Conservation (phyloP, 2,888 invertebrate species). For the Coremacera marginata region DNA sequence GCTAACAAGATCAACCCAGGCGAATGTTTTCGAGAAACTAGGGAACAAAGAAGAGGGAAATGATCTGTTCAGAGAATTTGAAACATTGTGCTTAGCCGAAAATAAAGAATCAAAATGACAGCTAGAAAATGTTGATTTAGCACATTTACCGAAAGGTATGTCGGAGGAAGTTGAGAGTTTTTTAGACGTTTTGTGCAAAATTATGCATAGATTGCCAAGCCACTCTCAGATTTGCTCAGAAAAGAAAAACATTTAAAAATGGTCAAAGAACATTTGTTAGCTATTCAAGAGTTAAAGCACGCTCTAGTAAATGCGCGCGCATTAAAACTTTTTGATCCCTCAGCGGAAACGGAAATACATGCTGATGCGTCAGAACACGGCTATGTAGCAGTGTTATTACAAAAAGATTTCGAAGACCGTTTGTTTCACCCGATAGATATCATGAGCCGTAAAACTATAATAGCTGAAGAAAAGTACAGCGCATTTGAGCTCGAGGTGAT, state of each 20-base stretch:
- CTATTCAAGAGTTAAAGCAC: constrained; percentile 48
- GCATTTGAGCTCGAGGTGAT: constrained; percentile 20
- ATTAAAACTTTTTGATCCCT: no score
- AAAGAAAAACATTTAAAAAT: constrained; percentile 38
- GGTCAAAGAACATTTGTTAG: constrained; percentile 35
- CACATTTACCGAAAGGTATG: neutral
- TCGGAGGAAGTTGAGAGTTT: neutral
- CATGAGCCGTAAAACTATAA: constrained; percentile 40
- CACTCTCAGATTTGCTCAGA: constrained; percentile 25
- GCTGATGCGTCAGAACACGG: constrained; percentile 51
- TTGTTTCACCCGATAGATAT: no score
- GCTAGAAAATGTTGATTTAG: neutral
- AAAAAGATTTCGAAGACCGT: constrained; percentile 35
- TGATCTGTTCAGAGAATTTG: no score
- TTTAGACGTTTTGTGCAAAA: no score
- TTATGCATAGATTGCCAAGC: constrained; percentile 23
- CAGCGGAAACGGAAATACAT: no score
- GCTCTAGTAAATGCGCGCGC: constrained; percentile 48
- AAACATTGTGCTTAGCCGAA: no score
- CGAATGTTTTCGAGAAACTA: no score
- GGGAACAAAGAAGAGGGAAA: no score
- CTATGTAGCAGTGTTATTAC: constrained; percentile 6
- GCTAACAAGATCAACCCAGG: no score
- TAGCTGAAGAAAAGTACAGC: constrained; percentile 30
- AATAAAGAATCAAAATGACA: no score